Conservation (phyloP, 2,888 invertebrate genomes). For the Drosophila conformis region DNA sequence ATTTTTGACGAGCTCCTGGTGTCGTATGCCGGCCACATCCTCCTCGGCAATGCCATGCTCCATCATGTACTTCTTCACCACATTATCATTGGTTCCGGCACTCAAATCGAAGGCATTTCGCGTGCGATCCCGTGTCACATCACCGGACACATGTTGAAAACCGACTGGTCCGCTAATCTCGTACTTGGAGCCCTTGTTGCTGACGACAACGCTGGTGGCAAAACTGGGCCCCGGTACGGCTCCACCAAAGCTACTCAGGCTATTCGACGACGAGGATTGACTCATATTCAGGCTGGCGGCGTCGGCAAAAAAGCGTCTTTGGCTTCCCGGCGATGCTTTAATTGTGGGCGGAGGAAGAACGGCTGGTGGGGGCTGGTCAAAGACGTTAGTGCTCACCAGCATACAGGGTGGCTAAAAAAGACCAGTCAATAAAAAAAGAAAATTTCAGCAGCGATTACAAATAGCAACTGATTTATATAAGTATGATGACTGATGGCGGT, state of each 20-base stretch:
- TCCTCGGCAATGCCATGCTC: conserved; percentile 78
- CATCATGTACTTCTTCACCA: conserved; percentile 80
- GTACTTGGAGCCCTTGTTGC: conserved; percentile 72
- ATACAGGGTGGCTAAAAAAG: conserved; percentile 64
- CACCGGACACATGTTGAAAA: conserved; percentile 78
- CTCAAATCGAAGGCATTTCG: conserved; percentile 80
- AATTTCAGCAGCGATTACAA: conserved; percentile 23
- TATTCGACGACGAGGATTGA: conserved; percentile 64
- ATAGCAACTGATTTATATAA: conserved; percentile 2
- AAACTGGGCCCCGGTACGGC: conserved; percentile 71
- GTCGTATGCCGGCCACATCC: conserved; percentile 72
- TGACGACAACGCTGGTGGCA: conserved; percentile 63
- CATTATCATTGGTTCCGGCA: conserved; percentile 70
- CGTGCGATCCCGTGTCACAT: conserved; percentile 80
- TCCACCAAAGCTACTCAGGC: conserved; percentile 58
- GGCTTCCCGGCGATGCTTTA: conserved; percentile 33
- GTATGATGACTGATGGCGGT: background rate
- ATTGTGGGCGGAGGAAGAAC: conserved; percentile 65
- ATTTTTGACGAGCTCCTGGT: conserved; percentile 71
- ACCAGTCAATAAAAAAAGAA: conserved; percentile 3
- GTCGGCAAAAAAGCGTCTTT: conserved; percentile 35
- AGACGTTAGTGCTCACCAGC: conserved; percentile 68
- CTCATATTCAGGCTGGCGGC: conserved; percentile 60
- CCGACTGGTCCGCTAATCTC: conserved; percentile 79
- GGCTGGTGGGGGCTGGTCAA: conserved; percentile 62